A percentile compares a stretch with the other conserved stretches of the same genome.
phyloP scores from a whole-genome alignment of 2,888 invertebrate genomes.

The Apotomis betuletana region DNA sequence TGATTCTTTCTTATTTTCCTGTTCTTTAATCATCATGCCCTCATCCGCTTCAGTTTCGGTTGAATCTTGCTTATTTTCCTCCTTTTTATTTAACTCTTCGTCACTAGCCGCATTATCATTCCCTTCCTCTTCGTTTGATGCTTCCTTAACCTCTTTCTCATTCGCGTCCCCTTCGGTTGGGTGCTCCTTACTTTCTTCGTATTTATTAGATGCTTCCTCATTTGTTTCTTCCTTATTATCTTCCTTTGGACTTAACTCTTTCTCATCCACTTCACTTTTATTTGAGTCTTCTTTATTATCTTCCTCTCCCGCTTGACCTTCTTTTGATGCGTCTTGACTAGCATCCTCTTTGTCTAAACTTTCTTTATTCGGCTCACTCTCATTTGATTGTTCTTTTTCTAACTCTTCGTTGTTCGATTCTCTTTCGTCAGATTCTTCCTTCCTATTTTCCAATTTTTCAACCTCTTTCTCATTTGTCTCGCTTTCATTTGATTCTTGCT shows the following conservation, averaged over 20 bases:
- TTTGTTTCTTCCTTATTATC: not conserved
- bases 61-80: not conserved
- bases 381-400: not conserved
- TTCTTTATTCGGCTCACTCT: not conserved
- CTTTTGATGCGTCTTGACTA: not conserved
- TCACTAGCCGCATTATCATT: constrained; percentile 1
- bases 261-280: constrained; percentile 1
- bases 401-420: not conserved
- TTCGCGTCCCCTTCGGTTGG: not conserved
- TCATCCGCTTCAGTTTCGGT: not conserved
- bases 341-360: not conserved
- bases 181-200: not conserved
- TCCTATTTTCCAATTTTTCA: not conserved
- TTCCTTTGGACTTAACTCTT: not conserved
- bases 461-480: not conserved
- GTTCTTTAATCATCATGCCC: constrained; percentile 26
- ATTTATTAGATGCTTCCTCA: not conserved
- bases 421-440: not conserved
- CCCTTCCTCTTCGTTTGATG: not conserved
- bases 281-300: not conserved
- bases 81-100: constrained; percentile 5
- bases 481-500: too few species aligned
- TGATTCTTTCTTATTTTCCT: not conserved
- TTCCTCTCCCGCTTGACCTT: not conserved
- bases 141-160: constrained; percentile 24